Evolutionary conservation across 2,113 vertebrate species (phyloP), one percentile per base, ranked within the genome.

Genomic region (Geococcyx californianus): DNA sequence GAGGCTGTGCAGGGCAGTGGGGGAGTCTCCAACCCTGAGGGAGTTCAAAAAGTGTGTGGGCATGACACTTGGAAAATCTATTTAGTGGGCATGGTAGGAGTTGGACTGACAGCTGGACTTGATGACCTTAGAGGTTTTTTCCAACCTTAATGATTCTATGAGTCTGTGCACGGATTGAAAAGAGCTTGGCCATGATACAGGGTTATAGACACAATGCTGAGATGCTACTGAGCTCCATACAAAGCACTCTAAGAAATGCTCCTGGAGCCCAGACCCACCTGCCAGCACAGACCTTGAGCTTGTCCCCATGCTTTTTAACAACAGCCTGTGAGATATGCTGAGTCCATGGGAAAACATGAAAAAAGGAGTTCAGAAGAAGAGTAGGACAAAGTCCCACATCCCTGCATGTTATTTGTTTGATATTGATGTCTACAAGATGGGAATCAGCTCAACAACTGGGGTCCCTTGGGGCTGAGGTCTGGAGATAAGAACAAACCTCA

Each of bases 151-250:
- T 49, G 47, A 49, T 49, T 45, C 45, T 45, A 45, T 45, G 6
- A 44, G 13, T 47, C 45, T 47, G 19, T 47, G 14, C 9, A 11
- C 0, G 21, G 52, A 25, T 13, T 36, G 79, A 16, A 7, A 70
- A 25, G 60, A 58, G 31, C 51, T 23, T 29, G 56, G 44, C 8
- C 25, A 26, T n/a, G 42, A 16, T 7, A 59, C 36, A 45, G 36
- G 36, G 62, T 20, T 40, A 81, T 40, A n/a, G 33, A 20, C 1
- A 5, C 23, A 49, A 3, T 0, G 0, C 60, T 40, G 56, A 54
- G 28, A 24, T 44, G 15, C 21, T 49, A 24, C 67, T 12, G 19
- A 73, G 44, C 34, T 77, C 11, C 44, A n/a, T 6, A 20, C 66
- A 31, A 55, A 40, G 10, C 38, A 3, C 6, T 16, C 29, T 13